Base-by-base conservation (phyloP, 2,888 invertebrate genomes). In the Drosophila emarginata region DNA sequence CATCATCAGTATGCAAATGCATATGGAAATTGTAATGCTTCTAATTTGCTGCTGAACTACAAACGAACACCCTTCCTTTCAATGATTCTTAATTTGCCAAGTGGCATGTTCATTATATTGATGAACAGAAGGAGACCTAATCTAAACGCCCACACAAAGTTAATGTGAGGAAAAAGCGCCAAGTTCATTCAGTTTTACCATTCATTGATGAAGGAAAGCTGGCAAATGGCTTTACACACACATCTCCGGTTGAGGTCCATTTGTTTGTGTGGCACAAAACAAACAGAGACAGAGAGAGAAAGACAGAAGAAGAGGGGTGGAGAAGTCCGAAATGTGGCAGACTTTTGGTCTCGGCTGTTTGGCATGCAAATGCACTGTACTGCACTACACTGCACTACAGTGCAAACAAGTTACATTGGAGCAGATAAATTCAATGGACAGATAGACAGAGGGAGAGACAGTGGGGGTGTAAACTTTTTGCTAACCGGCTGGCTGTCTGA, bases 111-210 rank as follows among this genome's bases (percentile, higher is more conserved):
- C 80, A 79, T 79, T 77, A 79, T 74, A 60, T 58, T 61, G 57
- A 57, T 1, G 61, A 36, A 74, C 64, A 45, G 62, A 67, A 36
- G 63, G 56, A 72, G 37, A 59, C 67, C 81, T 84, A 80, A 84
- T 80, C 84, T 79, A 64, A 72, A 64, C 66, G 67, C 77, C 80
- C 66, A 21, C 21, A 45, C 14, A 39, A 6, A 14, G 39, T 2
- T 74, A 72, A 78, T 76, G 73, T 72, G 76, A 50, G 36, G 52
- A 59, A 58, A n/a, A 15, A 63, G 60, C 69, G 53, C 69, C 73
- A 74, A 86, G 80, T 86, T 86, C 84, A 86, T 82, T 86, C 80
- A 82, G 56, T 64, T 64, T 68, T 74, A 62, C 68, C 83, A 82
- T 85, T 85, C 81, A 81, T 86, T 81, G 86, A 80, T 67, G 67